Conservation (phyloP, 2,797 vertebrate genomes). For the Fistularia tabacaria region DNA sequence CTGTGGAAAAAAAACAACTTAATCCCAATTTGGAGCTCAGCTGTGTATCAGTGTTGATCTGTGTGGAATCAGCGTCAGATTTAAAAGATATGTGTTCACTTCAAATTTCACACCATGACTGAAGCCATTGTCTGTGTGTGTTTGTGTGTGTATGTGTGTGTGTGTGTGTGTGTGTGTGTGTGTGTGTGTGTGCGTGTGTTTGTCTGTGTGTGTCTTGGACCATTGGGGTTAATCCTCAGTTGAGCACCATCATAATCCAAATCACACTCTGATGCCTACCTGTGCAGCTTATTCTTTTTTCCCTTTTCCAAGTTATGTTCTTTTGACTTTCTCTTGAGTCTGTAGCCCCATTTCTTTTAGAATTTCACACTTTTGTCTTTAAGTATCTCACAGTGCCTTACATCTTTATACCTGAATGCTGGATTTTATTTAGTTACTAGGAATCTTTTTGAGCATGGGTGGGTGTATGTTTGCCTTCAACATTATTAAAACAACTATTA, state of each 20-base stretch:
- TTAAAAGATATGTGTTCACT: slow-evolving; percentile 58
- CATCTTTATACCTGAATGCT: no score
- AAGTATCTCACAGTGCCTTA: no score
- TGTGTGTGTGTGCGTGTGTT: slow-evolving; percentile 2
- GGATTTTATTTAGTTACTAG: no score
- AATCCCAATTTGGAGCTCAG: slow-evolving; percentile 21
- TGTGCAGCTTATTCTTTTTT: slow-evolving; percentile 38
- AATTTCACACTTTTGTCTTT: neutral
- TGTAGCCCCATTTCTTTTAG: neutral
- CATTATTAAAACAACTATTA: no score
- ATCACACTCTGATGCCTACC: slow-evolving; percentile 57
- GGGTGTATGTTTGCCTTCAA: slow-evolving; percentile 9
- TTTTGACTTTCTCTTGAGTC: slow-evolving; percentile 9
- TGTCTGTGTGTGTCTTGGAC: neutral
- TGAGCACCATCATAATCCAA: slow-evolving; percentile 61
- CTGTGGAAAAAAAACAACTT: slow-evolving; percentile 23
- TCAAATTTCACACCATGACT: slow-evolving; percentile 64
- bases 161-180: slow-evolving; percentile 19
- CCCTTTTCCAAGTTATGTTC: slow-evolving; percentile 20
- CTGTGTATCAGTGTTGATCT: slow-evolving; percentile 19
- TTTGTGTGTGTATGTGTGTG: slow-evolving; percentile 18
- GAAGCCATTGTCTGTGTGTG: slow-evolving; percentile 42
- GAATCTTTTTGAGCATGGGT: slow-evolving; percentile 27
- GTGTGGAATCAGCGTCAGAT: slow-evolving; percentile 43
- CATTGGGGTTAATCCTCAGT: slow-evolving; percentile 56